Conservation (phyloP, 2,113 vertebrate genomes). For the Oreotragus oreotragus region DNA sequence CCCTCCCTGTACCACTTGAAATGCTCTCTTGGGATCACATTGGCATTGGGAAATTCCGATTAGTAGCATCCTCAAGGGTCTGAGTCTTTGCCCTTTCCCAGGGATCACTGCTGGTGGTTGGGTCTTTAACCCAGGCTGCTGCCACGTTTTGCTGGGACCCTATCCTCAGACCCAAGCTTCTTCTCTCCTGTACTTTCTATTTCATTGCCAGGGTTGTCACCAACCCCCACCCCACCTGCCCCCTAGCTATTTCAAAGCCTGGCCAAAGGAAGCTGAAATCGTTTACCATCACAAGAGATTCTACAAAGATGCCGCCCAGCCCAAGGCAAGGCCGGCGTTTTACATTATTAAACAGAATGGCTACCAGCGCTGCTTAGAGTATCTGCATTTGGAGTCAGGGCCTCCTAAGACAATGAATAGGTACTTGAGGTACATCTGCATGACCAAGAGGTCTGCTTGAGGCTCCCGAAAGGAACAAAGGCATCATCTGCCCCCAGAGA, state of each 20-base stretch:
- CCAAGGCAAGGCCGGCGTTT: neutral
- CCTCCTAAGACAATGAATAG: slow-evolving; percentile 61
- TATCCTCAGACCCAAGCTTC: slow-evolving; percentile 32
- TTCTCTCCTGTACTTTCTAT: slow-evolving; percentile 61
- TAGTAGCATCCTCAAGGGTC: neutral
- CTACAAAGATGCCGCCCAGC: neutral
- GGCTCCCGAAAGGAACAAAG: slow-evolving; percentile 25
- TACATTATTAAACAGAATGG: slow-evolving; percentile 63
- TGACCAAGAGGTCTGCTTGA: slow-evolving; percentile 47
- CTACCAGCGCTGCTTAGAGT: neutral
- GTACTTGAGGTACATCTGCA: slow-evolving; percentile 69
- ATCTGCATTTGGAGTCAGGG: slow-evolving; percentile 44
- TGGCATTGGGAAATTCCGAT: neutral
- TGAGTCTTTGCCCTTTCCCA: slow-evolving; percentile 53
- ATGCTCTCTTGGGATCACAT: neutral
- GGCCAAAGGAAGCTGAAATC: slow-evolving; percentile 52
- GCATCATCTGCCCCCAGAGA: slow-evolving; percentile 21
- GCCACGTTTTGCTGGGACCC: neutral
- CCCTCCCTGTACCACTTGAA: neutral
- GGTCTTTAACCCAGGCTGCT: slow-evolving; percentile 45
- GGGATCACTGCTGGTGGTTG: slow-evolving; percentile 42
- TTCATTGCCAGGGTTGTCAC: slow-evolving; percentile 31
- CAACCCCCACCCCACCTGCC: slow-evolving; percentile 26
- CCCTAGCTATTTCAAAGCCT: slow-evolving; percentile 7
- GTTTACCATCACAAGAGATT: slow-evolving; percentile 66